Evolutionary conservation across 2,888 invertebrate species (phyloP), one percentile per base, ranked within the genome.

Genomic region (Philaethria dido): DNA sequence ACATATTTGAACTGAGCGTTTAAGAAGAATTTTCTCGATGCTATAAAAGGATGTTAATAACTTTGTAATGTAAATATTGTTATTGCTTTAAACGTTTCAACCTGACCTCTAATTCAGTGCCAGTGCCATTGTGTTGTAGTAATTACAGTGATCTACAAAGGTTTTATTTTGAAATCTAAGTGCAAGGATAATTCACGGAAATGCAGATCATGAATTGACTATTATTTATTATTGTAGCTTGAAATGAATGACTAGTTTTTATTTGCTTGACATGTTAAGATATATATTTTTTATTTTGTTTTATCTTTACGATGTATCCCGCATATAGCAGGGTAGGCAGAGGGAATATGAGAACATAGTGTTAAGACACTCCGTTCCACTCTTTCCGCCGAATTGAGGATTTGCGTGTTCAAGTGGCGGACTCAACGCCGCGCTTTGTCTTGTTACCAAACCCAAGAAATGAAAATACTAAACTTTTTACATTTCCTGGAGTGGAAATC

Each of bases 41-140:
- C 11, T 16, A 42, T 44, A 39, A 59, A 60, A 4, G 55, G 9
- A 3, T 29, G 29, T 45, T 18, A 44, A 29, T 60, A 18, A 25
- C 5, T 16, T 18, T 48, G 22, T 48, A 55, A 64, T 52, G 29
- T 16, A 29, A 50, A 59, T 42, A 29, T 25, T n/a, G 16, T 42
- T 33, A 64, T 64, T 64, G 57, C 50, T 48, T 29, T 36, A 57
- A 48, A 48, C 42, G 20, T 25, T 16, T 42, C 42, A 50, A 29
- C 29, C 44, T 59, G 57, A 48, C 57, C 64, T 59, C 48, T 64
- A 39, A 42, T 48, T 22, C 48, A 50, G 39, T 48, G 64, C 45
- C 48, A 50, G 42, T 36, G 39, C 22, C 39, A 59, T 18, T 64
- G 59, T 25, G 22, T 48, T n/a, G 20, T 50, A 29, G 39, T 42